Evolutionary conservation across 2,797 vertebrate species (phyloP).

Genomic region (Schizothorax lantsangensis): DNA sequence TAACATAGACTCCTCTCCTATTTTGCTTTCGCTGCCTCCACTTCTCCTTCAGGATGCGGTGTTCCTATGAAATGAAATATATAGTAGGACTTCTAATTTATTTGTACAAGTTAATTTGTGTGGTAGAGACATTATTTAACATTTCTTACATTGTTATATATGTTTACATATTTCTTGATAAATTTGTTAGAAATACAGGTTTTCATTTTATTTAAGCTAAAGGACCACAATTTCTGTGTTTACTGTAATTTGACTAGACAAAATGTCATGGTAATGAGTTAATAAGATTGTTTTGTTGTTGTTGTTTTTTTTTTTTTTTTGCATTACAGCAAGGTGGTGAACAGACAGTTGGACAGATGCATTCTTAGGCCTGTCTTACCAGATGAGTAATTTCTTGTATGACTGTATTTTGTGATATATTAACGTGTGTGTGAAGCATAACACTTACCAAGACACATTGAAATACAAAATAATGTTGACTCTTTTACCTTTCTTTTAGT

Average conservation of each 20-base stretch:
- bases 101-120: not conserved
- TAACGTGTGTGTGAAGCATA: not conserved
- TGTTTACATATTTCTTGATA: too few species aligned
- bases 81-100: not conserved
- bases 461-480: not conserved
- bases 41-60: not conserved
- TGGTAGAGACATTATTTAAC: not conserved
- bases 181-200: too few species aligned
- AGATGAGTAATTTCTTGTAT: not conserved
- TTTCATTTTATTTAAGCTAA: too few species aligned
- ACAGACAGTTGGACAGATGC: not conserved
- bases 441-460: not conserved
- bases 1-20: not conserved
- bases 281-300: not conserved
- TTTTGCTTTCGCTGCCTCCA: not conserved
- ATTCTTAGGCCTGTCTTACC: too few species aligned
- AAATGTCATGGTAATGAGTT: not conserved
- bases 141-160: too few species aligned
- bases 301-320: not conserved
- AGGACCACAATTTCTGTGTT: too few species aligned
- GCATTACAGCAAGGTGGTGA: not conserved
- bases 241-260: not conserved
- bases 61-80: not conserved
- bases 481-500: slow-evolving; percentile 15
- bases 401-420: not conserved